Percentiles rank a stretch among this genome's conserved stretches.
These are phyloP conservation scores for Semicossyphus pulcher DNA, from an alignment of 2,113 vertebrate genomes.

Conservation along the genomic window DNA sequence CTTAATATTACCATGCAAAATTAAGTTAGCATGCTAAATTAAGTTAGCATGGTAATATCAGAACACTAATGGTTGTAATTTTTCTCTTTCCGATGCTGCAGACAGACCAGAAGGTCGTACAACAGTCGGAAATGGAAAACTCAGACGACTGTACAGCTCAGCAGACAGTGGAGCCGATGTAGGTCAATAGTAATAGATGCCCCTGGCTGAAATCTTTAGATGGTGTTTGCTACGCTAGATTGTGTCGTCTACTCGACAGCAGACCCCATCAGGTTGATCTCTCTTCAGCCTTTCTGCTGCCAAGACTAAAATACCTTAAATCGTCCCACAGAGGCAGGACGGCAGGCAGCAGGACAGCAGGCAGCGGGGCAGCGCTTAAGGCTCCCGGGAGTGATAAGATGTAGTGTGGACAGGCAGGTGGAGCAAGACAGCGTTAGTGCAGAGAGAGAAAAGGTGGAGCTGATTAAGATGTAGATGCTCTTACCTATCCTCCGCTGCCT, in stretches of 20 bases:
- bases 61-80: not conserved
- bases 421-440: not conserved
- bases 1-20: too few species aligned
- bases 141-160: not conserved
- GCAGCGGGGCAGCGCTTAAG: not conserved
- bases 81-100: not conserved
- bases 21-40: not conserved
- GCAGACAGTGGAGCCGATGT: constrained; percentile 1
- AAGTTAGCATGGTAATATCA: not conserved
- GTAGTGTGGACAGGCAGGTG: not conserved
- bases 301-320: constrained; percentile 22
- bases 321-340: not conserved
- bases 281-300: constrained; percentile 18
- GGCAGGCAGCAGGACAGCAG: too few species aligned
- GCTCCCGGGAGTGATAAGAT: not conserved
- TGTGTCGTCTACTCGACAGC: constrained; percentile 1
- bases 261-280: constrained; percentile 19
- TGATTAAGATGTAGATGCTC: not conserved
- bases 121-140: not conserved
- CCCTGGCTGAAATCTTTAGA: constrained; percentile 14
- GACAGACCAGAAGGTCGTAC: not conserved
- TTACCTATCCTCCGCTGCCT: too few species aligned
- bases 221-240: not conserved
- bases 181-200: constrained; percentile 4
- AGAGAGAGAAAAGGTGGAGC: not conserved